Evolutionary conservation across 2,888 invertebrate species (phyloP), one percentile per base, ranked within the genome.

Genomic region (Acleris sparsana): DNA sequence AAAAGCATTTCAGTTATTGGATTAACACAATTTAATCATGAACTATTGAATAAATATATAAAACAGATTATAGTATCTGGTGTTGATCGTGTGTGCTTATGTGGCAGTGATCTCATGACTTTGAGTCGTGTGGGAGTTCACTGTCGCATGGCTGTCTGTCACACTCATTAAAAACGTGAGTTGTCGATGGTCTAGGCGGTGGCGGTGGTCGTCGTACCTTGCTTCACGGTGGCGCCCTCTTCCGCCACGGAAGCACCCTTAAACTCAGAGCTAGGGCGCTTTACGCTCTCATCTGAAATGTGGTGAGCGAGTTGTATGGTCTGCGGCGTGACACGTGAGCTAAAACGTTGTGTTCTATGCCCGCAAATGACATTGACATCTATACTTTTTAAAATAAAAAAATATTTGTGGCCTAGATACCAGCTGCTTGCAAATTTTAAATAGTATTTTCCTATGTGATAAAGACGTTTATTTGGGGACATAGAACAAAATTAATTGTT

Each of bases 241-340:
- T 92, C 93, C 76, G 88, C 89, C 83, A 91, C 86, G 80, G 91
- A 92, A 76, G 86, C 85, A 80, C 95, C 95, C 91, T 96, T 97
- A 83, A 96, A 95, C 94, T 97, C 97, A 93, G 97, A 97, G 93
- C 96, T 97, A 85, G 97, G 97, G 92, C 97, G 95, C 89, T 96
- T 96, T 86, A 95, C 94, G 86, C 94, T 94, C 86, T 97, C 97
- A 90, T 96, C 95, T 96, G 87, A 84, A 92, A 93, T 84, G 84
- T 87, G 86, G 87, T 86, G 85, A 88, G 87, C 84, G 89, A 85
- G 77, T 87, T 87, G 90, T 89, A 89, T 89, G 90, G 85, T 82
- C 78, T 77, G 84, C 48, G 66, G 61, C 22, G 85, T 89, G 89
- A 83, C 75, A 87, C 85, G 88, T 83, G 73, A 75, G 72, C 65